phyloP scores from a whole-genome alignment of 2,888 invertebrate genomes.

The Aleiodes testaceus region DNA sequence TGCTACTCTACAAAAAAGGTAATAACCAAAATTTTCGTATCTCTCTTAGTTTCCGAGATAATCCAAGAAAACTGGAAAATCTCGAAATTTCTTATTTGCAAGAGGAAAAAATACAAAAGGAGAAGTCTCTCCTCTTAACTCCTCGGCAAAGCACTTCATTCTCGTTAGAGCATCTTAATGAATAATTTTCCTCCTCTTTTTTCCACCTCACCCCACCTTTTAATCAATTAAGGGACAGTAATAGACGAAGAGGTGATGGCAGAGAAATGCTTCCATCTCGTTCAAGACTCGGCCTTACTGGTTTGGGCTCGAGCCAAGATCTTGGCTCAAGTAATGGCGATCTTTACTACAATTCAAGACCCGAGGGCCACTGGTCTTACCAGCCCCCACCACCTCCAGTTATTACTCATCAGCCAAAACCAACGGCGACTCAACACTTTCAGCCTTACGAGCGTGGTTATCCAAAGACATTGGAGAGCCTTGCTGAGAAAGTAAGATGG shows the following conservation, averaged over 20 bases:
- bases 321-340: constrained; percentile 78
- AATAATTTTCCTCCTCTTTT: background rate
- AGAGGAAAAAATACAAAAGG: no score
- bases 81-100: no score
- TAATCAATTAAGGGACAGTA: constrained; percentile 74
- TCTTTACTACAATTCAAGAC: constrained; percentile 87
- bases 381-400: constrained; percentile 89
- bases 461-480: constrained; percentile 91
- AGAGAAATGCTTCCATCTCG: constrained; percentile 86
- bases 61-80: no score
- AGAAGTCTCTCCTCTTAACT: background rate
- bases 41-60: no score
- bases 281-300: constrained; percentile 82
- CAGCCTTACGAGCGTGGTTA: constrained; percentile 90
- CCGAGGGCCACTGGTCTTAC: constrained; percentile 76
- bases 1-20: no score
- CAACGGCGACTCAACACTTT: constrained; percentile 84
- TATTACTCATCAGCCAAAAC: constrained; percentile 92
- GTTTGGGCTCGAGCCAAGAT: constrained; percentile 73
- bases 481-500: constrained; percentile 84
- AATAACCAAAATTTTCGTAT: no score
- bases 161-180: constrained; percentile 50
- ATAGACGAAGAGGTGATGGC: constrained; percentile 82
- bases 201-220: background rate
- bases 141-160: background rate